These are phyloP conservation scores for Montipora sp. DNA, from an alignment of 64 coral and sea anemone genomes.

Conservation along the genomic window DNA sequence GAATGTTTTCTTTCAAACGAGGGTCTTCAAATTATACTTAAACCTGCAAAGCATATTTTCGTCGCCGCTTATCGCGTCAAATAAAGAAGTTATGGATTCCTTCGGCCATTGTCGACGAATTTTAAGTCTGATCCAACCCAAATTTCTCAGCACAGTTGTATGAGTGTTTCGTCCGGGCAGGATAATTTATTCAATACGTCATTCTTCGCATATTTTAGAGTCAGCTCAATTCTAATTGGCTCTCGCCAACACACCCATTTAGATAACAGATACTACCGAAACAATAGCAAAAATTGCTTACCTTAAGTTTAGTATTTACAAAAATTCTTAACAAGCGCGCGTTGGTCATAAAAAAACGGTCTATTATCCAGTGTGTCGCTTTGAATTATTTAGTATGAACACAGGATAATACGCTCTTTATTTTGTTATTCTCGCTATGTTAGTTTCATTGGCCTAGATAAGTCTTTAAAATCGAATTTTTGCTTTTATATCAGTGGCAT, in stretches of 20 bases:
- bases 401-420: neutral
- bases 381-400: slow-evolving; percentile 2
- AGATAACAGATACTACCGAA: neutral
- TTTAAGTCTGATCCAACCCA: slow-evolving; percentile 49
- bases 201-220: slow-evolving; percentile 84
- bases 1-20: slow-evolving; percentile 56
- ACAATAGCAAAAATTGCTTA: neutral
- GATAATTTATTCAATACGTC: slow-evolving; percentile 90
- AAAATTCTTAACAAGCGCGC: neutral
- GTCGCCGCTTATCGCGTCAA: neutral
- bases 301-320: neutral
- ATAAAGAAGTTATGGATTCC: slow-evolving; percentile 20
- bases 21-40: slow-evolving; percentile 66
- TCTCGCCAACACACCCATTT: slow-evolving; percentile 43
- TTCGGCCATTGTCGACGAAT: neutral
- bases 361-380: neutral
- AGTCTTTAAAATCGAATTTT: no score
- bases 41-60: slow-evolving; percentile 35
- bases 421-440: neutral
- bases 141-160: slow-evolving; percentile 69
- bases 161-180: slow-evolving; percentile 47
- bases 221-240: slow-evolving; percentile 40
- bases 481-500: no score
- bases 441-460: neutral
- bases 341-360: neutral